Base-by-base conservation (phyloP, 2,888 invertebrate genomes). In the Diaprepes abbreviatus region DNA sequence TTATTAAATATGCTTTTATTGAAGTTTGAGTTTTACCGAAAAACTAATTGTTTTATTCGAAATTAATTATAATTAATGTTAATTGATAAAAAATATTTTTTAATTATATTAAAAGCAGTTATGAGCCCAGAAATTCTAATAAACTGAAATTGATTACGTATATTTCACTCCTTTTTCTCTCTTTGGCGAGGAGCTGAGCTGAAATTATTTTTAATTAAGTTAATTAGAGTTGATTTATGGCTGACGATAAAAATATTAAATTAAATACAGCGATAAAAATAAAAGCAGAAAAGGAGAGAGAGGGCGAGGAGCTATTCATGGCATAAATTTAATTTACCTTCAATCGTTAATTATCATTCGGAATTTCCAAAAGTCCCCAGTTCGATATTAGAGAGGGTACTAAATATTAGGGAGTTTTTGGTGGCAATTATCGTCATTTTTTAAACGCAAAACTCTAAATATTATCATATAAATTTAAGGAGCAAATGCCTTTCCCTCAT, bases 181-280 rank as follows among this genome's bases (percentile, higher is more conserved):
- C 75, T 76, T 77, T 76, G 76, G 78, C 79, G 78, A 80, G 78
- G 79, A 79, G 79, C 78, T 80, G 79, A 77, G 82, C 80, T 79
- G 79, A 83, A 83, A 84, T 83, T 83, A 83, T 83, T 84, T 84
- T 84, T 82, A 82, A 81, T 81, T 81, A 81, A 81, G 74, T 80
- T 80, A 81, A 83, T 83, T 83, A 81, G 81, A 79, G 81, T 80
- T 83, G 83, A 83, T 83, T 83, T 83, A 83, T 83, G 80, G 81
- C 79, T 78, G 73, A 76, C 79, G 82, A 82, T 82, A 82, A 83
- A 84, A 84, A 84, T 83, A 84, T 82, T 82, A 83, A 83, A 84
- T 83, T 82, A 82, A 83, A 83, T 82, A 81, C 81, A 77, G 81
- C 78, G 79, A 80, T 81, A 82, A 81, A 82, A 74, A 81, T 80